Conservation (phyloP, 2,888 invertebrate species). For the Spodoptera exigua region DNA sequence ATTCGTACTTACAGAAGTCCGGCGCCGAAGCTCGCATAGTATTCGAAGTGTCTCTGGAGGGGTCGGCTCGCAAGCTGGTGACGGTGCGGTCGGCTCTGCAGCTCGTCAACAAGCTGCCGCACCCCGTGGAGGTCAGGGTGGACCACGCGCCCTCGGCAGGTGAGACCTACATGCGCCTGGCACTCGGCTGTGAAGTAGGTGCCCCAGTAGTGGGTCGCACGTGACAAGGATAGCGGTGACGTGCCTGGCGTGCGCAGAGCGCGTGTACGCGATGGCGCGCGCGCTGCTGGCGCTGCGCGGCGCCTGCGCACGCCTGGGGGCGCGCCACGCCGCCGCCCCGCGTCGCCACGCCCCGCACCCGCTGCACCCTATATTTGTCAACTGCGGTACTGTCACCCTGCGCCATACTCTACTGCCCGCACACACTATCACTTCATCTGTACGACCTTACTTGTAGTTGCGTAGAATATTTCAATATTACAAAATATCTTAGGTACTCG, state of each 20-base stretch:
- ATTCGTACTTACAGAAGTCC: constrained; percentile 67
- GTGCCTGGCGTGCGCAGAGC: constrained; percentile 39
- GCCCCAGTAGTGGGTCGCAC: constrained; percentile 44
- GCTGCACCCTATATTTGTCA: constrained; percentile 66
- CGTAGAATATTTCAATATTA: no score
- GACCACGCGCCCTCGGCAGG: constrained; percentile 75
- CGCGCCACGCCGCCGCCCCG: constrained; percentile 51
- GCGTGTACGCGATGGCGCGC: constrained; percentile 52
- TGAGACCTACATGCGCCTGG: constrained; percentile 33
- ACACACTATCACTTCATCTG: not conserved
- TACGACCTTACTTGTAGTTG: no score
- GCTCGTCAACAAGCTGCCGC: constrained; percentile 93
- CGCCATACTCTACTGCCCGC: not conserved
- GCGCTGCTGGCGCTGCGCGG: constrained; percentile 57
- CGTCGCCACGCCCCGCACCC: constrained; percentile 51
- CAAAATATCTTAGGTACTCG: no score
- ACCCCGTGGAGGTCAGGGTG: constrained; percentile 89
- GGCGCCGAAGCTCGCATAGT: constrained; percentile 93
- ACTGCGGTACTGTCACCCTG: constrained; percentile 62
- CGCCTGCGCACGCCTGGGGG: constrained; percentile 62
- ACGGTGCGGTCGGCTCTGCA: constrained; percentile 97
- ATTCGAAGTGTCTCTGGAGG: constrained; percentile 97
- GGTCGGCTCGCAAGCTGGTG: constrained; percentile 97
- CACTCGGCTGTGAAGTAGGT: no score
- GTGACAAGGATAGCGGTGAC: constrained; percentile 53